Evolutionary conservation across 2,797 vertebrate genomes (phyloP).

Genomic region (Zenarchopterus dispar): DNA sequence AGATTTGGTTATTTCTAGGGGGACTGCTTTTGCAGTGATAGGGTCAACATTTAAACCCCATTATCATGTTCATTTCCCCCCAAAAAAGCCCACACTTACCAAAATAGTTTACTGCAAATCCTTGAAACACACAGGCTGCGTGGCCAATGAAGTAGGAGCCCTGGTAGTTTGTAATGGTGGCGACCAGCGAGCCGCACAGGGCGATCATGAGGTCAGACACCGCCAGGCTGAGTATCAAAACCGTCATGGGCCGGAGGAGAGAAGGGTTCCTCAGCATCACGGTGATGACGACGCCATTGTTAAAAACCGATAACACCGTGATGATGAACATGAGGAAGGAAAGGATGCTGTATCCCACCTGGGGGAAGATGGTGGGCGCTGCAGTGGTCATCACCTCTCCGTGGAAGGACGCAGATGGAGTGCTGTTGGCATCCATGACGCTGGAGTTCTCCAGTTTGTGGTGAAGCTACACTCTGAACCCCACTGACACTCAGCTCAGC

Average conservation of each 20-base stretch:
- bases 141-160: slow-evolving; percentile 79
- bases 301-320: slow-evolving; percentile 75
- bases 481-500: slow-evolving; percentile 8
- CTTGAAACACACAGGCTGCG: slow-evolving; percentile 76
- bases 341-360: slow-evolving; percentile 75
- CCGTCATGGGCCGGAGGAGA: slow-evolving; percentile 67
- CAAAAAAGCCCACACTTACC: slow-evolving; percentile 60
- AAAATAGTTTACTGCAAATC: slow-evolving; percentile 83
- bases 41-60: too few relatives aligned
- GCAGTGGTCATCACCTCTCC: slow-evolving; percentile 3
- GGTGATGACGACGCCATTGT: slow-evolving; percentile 73
- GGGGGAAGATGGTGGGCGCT: slow-evolving; percentile 69
- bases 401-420: slow-evolving; percentile 16
- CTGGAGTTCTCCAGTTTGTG: slow-evolving; percentile 16
- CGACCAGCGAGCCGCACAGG: slow-evolving; percentile 71
- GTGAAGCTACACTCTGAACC: slow-evolving; percentile 4
- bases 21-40: too few relatives aligned
- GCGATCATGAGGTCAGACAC: slow-evolving; percentile 82
- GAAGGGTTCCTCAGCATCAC: slow-evolving; percentile 63
- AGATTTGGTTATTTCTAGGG: too few relatives aligned
- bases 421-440: slow-evolving; percentile 65
- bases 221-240: slow-evolving; percentile 70
- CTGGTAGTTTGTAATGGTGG: slow-evolving; percentile 79
- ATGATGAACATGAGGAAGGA: slow-evolving; percentile 80
- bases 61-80: too few relatives aligned